These are phyloP conservation scores for Pristionchus maxplancki DNA, from an alignment of 2,888 invertebrate species.

Conservation along the genomic window DNA sequence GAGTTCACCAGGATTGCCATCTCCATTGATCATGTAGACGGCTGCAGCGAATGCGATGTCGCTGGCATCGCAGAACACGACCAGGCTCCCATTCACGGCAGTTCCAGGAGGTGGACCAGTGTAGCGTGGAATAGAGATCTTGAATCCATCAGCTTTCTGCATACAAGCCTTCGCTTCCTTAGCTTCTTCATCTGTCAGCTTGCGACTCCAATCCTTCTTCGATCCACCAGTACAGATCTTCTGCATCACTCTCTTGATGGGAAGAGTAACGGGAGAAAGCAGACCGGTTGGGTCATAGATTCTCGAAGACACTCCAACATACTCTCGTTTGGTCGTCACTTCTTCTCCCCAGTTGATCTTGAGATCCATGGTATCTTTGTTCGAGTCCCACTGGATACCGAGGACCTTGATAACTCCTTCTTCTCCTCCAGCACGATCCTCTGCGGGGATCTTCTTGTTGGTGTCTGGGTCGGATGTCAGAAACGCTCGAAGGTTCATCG, in stretches of 20 bases:
- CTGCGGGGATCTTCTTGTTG: background rate
- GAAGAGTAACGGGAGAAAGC: background rate
- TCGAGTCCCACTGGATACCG: background rate
- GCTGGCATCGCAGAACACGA: background rate
- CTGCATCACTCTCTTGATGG: background rate
- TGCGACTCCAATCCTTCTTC: background rate
- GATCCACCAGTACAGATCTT: background rate
- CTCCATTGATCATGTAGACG: background rate
- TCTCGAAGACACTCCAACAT: background rate
- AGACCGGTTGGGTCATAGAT: background rate
- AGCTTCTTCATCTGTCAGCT: background rate
- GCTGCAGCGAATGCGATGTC: background rate
- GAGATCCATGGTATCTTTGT: background rate
- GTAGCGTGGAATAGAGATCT: background rate
- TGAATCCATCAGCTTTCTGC: background rate
- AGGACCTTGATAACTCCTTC: background rate
- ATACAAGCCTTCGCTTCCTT: background rate
- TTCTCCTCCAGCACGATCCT: background rate
- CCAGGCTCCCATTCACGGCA: background rate
- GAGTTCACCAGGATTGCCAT: background rate
- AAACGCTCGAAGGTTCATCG: background rate
- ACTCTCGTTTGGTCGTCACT: background rate
- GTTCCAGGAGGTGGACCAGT: background rate
- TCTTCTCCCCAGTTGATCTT: background rate
- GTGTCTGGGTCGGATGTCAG: background rate